These are phyloP conservation scores for Leguminivora glycinivorella DNA, from an alignment of 1,140 invertebrate species.

Conservation along the genomic window DNA sequence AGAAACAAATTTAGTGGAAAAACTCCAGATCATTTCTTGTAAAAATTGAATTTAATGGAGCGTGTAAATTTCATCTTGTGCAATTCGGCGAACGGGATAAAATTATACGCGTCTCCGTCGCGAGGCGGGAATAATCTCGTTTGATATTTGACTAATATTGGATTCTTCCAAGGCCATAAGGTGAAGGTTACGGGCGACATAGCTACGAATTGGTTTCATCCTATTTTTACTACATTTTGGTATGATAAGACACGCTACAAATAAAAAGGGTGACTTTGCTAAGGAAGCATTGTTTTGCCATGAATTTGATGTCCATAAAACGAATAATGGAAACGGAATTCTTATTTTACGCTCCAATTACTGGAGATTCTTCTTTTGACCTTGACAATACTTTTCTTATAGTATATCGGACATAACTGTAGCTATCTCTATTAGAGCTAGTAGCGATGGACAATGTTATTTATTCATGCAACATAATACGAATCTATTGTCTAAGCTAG, in stretches of 20 bases:
- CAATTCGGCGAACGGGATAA: constrained; percentile 14
- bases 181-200: neutral
- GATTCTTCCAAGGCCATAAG: neutral
- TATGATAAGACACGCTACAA: neutral
- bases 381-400: too few species aligned
- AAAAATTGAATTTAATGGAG: constrained; percentile 18
- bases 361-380: too few species aligned
- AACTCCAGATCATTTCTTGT: constrained; percentile 9
- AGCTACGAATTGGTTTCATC: neutral
- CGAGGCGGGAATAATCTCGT: neutral
- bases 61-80: constrained; percentile 17
- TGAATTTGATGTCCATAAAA: neutral
- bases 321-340: too few species aligned
- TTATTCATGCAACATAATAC: neutral
- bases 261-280: neutral
- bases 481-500: neutral
- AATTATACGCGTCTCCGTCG: neutral
- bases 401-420: too few species aligned
- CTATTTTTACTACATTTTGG: neutral
- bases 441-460: neutral
- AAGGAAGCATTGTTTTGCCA: neutral
- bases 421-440: too few species aligned
- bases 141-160: neutral
- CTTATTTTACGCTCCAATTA: too few species aligned
- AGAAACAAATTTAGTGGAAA: neutral